Base-by-base conservation (phyloP, 2,888 invertebrate species). In the Xanthia icteritia region DNA sequence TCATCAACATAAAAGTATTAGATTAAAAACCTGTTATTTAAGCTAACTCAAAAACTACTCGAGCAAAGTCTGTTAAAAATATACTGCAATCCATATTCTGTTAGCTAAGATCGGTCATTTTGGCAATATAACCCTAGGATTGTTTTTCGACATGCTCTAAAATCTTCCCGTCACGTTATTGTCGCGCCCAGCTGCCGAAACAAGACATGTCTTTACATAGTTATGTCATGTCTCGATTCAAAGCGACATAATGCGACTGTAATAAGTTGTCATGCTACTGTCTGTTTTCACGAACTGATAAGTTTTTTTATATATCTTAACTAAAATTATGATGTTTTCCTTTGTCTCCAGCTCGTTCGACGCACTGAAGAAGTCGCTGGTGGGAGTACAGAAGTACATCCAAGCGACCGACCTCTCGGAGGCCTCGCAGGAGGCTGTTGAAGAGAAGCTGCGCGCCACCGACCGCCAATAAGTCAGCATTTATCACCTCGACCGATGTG, bases 381-480 rank as follows among this genome's bases (percentile, higher is more conserved):
- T 99, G 86, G 99, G 99, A 92, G 99, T 99, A 90, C 99, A 99
- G 97, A 99, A 99, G 97, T 99, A 99, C 97, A 98, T 99, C 95
- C 99, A 99, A 97, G 99, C 99, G 93, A 99, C 99, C 93, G 99
- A 99, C 96, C 97, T 98, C 92, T 98, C 99, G 89, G 99, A 99
- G 97, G 99, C 99, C 88, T 98, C 99, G 88, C 98, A 98, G 93
- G 99, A 99, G 95, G 98, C 98, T 89, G 99, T 99, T 87, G 99
- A 99, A 95, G 99, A 99, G 96, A 99, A 99, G 96, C 97, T 99
- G 91, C 98, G 99, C 97, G 98, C 99, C 96, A 99, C 99, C 92
- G 99, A 99, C 97, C 98, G 99, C 97, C 98, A 99, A 97, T 99
- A 98, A 92, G 85, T 86, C 88, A 89, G 93, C 94, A 93, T 93